Evolutionary conservation across 2,797 vertebrate species (phyloP).

Genomic region (Neostethus bicornis): DNA sequence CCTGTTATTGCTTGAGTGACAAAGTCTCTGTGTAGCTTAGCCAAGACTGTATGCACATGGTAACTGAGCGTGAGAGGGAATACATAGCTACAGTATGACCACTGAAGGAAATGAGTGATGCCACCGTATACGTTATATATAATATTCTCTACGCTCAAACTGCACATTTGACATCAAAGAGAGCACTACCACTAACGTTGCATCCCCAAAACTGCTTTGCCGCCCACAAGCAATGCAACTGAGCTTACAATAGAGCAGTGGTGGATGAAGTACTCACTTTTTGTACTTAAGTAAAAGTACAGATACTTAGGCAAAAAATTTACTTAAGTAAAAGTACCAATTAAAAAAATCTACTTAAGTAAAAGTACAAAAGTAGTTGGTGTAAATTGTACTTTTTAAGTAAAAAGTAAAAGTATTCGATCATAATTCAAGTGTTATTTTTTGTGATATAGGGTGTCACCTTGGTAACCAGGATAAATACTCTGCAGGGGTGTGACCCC

Average conservation of each 20-base stretch:
- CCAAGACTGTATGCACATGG: constrained; percentile 75
- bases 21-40: constrained; percentile 81
- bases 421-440: too few relatives aligned
- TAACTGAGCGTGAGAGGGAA: constrained; percentile 60
- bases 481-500: too few relatives aligned
- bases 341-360: too few relatives aligned
- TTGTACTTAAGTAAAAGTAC: too few relatives aligned
- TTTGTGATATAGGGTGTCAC: too few relatives aligned
- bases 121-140: constrained; percentile 64
- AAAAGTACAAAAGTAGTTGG: too few relatives aligned
- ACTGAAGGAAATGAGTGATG: constrained; percentile 44
- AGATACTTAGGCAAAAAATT: too few relatives aligned
- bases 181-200: constrained; percentile 48
- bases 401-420: too few relatives aligned
- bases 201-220: constrained; percentile 44
- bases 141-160: constrained; percentile 61
- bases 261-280: too few relatives aligned
- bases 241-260: constrained; percentile 47
- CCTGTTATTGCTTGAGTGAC: constrained; percentile 83
- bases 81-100: constrained; percentile 61
- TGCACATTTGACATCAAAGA: constrained; percentile 69
- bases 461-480: too few relatives aligned
- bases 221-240: constrained; percentile 36
- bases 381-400: too few relatives aligned
- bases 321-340: too few relatives aligned